Conservation (phyloP, 2,797 vertebrate species). For the Onychomys torridus region DNA sequence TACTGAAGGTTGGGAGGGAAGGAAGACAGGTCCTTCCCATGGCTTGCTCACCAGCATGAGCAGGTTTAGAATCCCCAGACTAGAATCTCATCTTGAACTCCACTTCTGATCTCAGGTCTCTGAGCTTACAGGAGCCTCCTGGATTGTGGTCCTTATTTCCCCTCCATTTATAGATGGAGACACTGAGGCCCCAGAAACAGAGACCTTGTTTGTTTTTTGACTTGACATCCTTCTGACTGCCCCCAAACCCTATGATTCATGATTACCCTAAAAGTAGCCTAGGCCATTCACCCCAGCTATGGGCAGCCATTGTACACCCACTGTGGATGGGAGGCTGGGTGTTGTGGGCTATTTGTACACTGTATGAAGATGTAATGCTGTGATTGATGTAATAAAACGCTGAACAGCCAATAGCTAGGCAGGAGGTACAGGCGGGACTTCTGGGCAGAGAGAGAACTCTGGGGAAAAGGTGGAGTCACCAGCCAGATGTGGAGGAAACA, state of each 20-base stretch:
- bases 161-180: background rate
- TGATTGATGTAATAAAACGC: too few species aligned
- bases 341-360: background rate
- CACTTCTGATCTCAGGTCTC: background rate
- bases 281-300: background rate
- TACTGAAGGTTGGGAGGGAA: background rate
- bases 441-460: too few species aligned
- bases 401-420: too few species aligned
- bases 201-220: background rate
- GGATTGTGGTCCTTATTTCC: fast-evolving
- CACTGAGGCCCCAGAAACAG: background rate
- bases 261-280: background rate
- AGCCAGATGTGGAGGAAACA: too few species aligned
- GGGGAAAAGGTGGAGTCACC: too few species aligned
- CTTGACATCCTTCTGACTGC: background rate
- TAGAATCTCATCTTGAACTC: background rate
- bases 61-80: background rate
- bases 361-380: too few species aligned
- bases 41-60: background rate
- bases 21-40: background rate
- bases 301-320: background rate
- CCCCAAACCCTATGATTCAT: background rate
- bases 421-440: too few species aligned
- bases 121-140: background rate
- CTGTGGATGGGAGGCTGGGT: background rate